Percentiles rank a stretch among this genome's conserved stretches.
phyloP scores from a whole-genome alignment of 2,113 vertebrate genomes.

The Pituophis catenifer region DNA sequence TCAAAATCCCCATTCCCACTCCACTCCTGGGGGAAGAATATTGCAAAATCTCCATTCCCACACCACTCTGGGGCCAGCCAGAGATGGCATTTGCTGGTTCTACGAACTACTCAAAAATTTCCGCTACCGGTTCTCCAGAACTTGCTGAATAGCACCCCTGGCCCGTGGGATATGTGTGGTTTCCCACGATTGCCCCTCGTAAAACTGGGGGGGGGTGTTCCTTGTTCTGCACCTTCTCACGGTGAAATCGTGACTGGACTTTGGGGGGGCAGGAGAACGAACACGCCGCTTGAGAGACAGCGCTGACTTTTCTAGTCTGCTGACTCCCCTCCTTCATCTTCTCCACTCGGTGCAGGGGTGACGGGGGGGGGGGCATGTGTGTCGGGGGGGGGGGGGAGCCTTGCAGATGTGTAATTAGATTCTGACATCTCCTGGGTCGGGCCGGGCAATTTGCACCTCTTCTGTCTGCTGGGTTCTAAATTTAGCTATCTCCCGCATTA shows the following conservation, averaged over 20 bases:
- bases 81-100: no score
- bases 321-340: not conserved
- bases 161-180: no score
- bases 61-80: no score
- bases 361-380: not conserved
- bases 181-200: no score
- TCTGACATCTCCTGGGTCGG: conserved; percentile 34
- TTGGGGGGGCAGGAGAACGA: not conserved
- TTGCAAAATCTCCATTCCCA: no score
- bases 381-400: not conserved
- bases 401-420: conserved; percentile 29
- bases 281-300: not conserved
- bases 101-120: no score
- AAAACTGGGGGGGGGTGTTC: no score
- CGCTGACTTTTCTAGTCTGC: not conserved
- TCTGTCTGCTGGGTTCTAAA: conserved; percentile 31
- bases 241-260: not conserved
- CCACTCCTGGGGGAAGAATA: no score
- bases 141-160: no score
- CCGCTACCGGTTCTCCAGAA: no score
- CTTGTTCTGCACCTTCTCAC: no score
- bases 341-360: not conserved
- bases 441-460: conserved; percentile 18
- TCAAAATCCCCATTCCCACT: no score
- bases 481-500: conserved; percentile 38